Evolutionary conservation across 1,140 invertebrate species (phyloP), one percentile per base, ranked within the genome.

Genomic region (Bactericera cockerelli): DNA sequence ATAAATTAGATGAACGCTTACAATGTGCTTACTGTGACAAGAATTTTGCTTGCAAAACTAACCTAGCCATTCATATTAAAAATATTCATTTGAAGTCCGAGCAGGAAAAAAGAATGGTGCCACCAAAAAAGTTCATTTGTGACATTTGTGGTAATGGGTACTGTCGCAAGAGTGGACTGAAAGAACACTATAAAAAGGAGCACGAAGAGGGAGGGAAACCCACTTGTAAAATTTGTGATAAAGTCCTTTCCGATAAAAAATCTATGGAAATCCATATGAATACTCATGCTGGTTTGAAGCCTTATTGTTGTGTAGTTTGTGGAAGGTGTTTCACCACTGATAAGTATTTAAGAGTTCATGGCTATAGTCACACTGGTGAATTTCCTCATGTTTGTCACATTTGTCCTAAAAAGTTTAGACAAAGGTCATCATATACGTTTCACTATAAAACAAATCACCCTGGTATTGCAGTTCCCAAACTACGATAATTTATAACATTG

Each of bases 121-220:
- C 3, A 16, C 4, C 4, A 13, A 49, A 49, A 22, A 49, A 49
- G 0, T 91, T 84, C 68, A 77, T 81, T 0, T 94, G 90, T 69
- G 67, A 73, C 0, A 76, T 81, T 4, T 95, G 92, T 62, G 83
- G 82, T 0, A 94, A 94, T 71, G 76, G 83, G 31, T 95, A 94
- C 67, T 90, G 90, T 0, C 77, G 92, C 14, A 86, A 93, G 63
- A 90, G 94, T 69, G 87, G 90, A 68, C 68, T 90, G 53, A 89
- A 89, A 69, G 89, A 89, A 65, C 87, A 91, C 57, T 28, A 56
- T 42, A 26, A 61, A 61, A 3, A 8, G 4, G 8, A 49, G 8
- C 42, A 49, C n/a, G 42, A 22, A 49, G n/a, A n/a, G n/a, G n/a
- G n/a, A 6, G 42, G 4, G 4, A 49, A 22, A 49, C 42, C 22